Conservation (phyloP, 2,113 vertebrate genomes). For the Corythoichthys haematopterus region DNA sequence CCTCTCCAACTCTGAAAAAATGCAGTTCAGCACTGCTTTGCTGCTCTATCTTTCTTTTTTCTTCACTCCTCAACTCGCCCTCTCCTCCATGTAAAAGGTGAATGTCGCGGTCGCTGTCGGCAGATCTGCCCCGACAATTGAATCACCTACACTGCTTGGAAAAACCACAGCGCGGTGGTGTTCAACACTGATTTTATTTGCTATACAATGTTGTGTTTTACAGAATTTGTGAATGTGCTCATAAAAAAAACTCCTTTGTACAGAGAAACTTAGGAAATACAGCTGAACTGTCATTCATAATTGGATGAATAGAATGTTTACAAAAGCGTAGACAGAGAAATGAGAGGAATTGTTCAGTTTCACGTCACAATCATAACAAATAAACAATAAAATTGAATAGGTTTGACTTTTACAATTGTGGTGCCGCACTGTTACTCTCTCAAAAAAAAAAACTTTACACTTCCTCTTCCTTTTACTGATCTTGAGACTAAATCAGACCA, state of each 20-base stretch:
- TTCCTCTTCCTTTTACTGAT: neutral
- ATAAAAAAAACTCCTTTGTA: constrained; percentile 10
- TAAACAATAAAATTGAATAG: neutral
- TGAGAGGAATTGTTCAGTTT: neutral
- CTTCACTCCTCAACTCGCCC: neutral
- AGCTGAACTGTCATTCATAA: neutral
- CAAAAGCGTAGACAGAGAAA: neutral
- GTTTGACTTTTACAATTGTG: neutral
- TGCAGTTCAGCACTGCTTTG: constrained; percentile 25
- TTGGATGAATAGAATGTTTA: neutral
- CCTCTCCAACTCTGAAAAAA: neutral
- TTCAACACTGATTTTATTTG: constrained; percentile 56
- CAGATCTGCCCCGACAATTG: constrained; percentile 63
- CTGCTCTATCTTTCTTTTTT: neutral
- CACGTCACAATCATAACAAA: neutral
- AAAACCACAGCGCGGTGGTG: constrained; percentile 54
- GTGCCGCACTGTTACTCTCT: no score
- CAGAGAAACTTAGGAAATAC: neutral
- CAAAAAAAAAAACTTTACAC: no score
- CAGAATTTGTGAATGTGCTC: constrained; percentile 14
- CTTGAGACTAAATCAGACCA: neutral
- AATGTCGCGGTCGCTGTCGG: constrained; percentile 60
- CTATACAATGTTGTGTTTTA: constrained; percentile 32
- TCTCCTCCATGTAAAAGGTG: constrained; percentile 45
- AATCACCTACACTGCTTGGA: constrained; percentile 61